Base-by-base conservation (phyloP, 53 echinoderm and acorn worm genomes). In the Antedon mediterranea region DNA sequence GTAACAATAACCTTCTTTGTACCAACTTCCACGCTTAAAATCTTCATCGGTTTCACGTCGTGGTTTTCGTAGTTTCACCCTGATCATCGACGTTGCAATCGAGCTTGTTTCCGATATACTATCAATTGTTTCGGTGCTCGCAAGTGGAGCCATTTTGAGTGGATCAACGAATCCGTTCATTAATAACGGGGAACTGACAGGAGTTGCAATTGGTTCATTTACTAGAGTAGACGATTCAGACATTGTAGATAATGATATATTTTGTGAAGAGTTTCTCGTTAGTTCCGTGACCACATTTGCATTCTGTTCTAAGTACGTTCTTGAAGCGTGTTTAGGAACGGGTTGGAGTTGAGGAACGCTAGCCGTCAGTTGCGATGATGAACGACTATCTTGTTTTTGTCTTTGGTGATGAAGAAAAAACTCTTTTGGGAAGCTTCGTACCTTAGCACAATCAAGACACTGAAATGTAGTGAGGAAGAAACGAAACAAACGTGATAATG, bases 71-170 rank as follows among this genome's bases (percentile, higher is more conserved):
- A 57, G 57, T 8, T 23, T 8, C 57, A 57, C 57, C 2, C 15
- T 26, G 2, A 57, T 26, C 57, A 57, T 57, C 23, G 57, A 57
- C 18, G 57, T 57, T 18, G 57, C 57, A 23, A 57, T 18, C 23
- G 57, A 57, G 57, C 57, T 57, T 57, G 57, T 57, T 57, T 57
- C 57, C 23, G 57, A 57, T 57, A 57, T 23, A 57, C 57, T 57
- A 23, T 57, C 57, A 15, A 91, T 84, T 30, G 94, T 88, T 57
- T 93, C 94, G 30, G 88, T 85, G 79, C 94, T 90, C n/a, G 94
- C 94, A 28, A 93, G 80, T 0, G 94, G 94, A 5, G 90, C 94
- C 71, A 75, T 71, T 33, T 85, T 80, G 29, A 85, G 85, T 7
- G 80, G 73, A 7, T 82, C 79, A 57, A 3, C 9, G 57, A 11